A percentile compares a stretch with the other conserved stretches of the same genome.
phyloP scores from a whole-genome alignment of 1,140 invertebrate genomes.

The Anoplophora glabripennis region DNA sequence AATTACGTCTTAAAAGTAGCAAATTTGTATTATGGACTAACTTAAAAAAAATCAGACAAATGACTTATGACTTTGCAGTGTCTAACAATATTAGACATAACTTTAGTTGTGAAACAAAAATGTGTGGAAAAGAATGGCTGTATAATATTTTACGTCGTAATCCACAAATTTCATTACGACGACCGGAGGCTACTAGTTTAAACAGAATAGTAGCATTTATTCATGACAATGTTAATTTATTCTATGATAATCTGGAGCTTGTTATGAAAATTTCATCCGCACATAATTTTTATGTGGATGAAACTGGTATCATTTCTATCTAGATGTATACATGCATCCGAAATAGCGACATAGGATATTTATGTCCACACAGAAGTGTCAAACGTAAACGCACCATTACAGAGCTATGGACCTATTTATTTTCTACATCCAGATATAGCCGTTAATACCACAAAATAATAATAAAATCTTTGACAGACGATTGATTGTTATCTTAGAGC shows the following conservation, averaged over 20 bases:
- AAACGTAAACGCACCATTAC: no score
- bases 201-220: not conserved
- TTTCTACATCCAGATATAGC: no score
- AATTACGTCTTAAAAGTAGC: not conserved
- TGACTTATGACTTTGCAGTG: slow-evolving; percentile 33
- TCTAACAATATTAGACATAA: slow-evolving; percentile 33
- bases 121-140: slow-evolving; percentile 24
- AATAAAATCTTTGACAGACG: no score
- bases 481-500: no score
- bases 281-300: slow-evolving; percentile 44
- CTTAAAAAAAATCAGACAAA: slow-evolving; percentile 9
- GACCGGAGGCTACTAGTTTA: slow-evolving; percentile 31
- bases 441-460: no score
- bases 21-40: slow-evolving; percentile 2
- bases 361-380: no score
- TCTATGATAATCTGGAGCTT: slow-evolving; percentile 44
- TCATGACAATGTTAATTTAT: slow-evolving; percentile 31
- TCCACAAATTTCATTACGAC: slow-evolving; percentile 37
- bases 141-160: slow-evolving; percentile 41
- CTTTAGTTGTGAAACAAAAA: slow-evolving; percentile 14
- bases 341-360: no score
- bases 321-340: no score
- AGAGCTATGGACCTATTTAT: no score
- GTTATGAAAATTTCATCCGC: slow-evolving; percentile 44
- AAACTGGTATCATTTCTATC: slow-evolving; percentile 51